A percentile compares a stretch with the other conserved stretches of the same genome.
Evolutionary conservation across 2,888 invertebrate species (phyloP).

Genomic region (Linnaemya vulpina): DNA sequence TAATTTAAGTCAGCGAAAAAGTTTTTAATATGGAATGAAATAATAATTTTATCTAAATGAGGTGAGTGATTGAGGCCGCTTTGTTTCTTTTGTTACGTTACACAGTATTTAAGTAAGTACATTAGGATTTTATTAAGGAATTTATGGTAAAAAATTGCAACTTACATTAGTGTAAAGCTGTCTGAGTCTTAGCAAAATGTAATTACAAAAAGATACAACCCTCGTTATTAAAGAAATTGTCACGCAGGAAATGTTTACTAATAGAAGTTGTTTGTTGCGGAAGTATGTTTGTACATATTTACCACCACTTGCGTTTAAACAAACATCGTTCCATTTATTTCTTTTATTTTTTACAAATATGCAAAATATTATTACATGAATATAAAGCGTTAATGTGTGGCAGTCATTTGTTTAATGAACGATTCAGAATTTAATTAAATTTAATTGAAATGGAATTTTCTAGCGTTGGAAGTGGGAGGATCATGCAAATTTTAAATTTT

Average conservation of each 20-base stretch:
- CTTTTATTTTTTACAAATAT: conserved; percentile 6
- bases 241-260: conserved; percentile 60
- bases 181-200: no score
- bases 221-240: conserved; percentile 22
- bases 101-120: no score
- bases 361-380: conserved; percentile 17
- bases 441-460: conserved; percentile 47
- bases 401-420: conserved; percentile 5
- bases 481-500: neutral
- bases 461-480: neutral
- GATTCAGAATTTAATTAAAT: conserved; percentile 32
- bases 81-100: no score
- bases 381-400: conserved; percentile 23
- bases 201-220: neutral
- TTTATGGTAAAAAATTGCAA: no score
- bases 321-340: conserved; percentile 20
- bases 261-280: conserved; percentile 58
- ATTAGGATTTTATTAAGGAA: no score
- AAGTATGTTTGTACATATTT: conserved; percentile 19
- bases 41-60: no score
- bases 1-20: no score
- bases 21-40: no score
- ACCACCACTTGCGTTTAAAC: conserved; percentile 15
- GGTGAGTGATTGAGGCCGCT: no score
- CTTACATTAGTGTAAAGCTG: no score